A percentile compares a stretch with the other conserved stretches of the same genome.
These are phyloP conservation scores for Gonocerus acuteangulatus DNA, from an alignment of 2,888 invertebrate genomes.

Conservation along the genomic window DNA sequence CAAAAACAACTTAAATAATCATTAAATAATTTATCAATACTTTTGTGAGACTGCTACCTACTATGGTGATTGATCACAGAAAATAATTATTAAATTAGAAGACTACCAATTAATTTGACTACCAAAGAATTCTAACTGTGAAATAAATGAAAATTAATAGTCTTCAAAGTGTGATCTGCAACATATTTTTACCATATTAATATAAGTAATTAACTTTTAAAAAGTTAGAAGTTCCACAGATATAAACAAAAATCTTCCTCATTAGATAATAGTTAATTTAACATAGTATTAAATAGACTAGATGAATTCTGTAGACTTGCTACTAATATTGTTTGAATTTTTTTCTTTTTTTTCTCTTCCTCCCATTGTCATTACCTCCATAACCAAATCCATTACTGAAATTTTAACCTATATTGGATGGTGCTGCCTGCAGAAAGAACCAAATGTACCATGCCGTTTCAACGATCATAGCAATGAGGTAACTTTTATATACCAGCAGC, in stretches of 20 bases:
- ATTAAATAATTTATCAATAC: too few species aligned
- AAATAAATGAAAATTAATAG: too few species aligned
- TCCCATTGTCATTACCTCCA: constrained; percentile 25
- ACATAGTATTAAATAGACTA: constrained; percentile 21
- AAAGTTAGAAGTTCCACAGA: too few species aligned
- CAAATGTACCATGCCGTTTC: constrained; percentile 95
- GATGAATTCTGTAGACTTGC: constrained; percentile 25
- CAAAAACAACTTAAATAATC: too few species aligned
- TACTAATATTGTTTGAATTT: constrained; percentile 30
- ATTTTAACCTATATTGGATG: neutral
- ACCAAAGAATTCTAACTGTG: too few species aligned
- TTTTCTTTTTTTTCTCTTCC: constrained; percentile 32
- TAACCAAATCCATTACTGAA: constrained; percentile 6
- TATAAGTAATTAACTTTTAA: too few species aligned
- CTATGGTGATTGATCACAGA: too few species aligned
- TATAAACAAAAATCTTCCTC: constrained; percentile 10
- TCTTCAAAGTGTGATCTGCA: too few species aligned
- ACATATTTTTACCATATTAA: too few species aligned
- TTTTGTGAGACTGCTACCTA: too few species aligned
- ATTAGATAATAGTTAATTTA: constrained; percentile 4
- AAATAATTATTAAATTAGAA: too few species aligned
- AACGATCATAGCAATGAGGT: constrained; percentile 88
- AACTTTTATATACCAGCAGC: constrained; percentile 44
- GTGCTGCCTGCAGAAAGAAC: constrained; percentile 57
- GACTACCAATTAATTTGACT: too few species aligned